Evolutionary conservation across 2,888 invertebrate species (phyloP), one percentile per base, ranked within the genome.

Genomic region (Scaptomyza reducta): DNA sequence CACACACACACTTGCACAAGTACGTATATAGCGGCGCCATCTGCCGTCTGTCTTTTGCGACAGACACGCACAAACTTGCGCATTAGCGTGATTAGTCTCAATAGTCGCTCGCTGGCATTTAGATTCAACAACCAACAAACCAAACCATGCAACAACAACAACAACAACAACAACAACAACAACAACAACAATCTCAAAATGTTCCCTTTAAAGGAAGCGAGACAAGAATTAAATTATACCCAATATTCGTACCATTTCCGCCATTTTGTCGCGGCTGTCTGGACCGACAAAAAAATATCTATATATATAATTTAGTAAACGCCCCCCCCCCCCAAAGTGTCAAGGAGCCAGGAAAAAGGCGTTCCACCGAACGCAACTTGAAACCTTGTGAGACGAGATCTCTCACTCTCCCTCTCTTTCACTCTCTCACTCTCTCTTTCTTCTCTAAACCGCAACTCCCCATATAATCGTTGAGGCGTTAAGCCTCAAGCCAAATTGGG

Each of bases 401-500:
- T 60, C 68, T 54, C 33, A 6, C 18, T 3, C 54, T n/a, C 18
- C 22, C 16, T 46, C 14, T 22, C 16, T 10, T 4, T 27, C 22
- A 4, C 22, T 42, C 55, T 60, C 68, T 54, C 31, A 3, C 22
- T 6, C 45, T n/a, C 14, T 27, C 13, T 50, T 10, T 29, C 16
- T 10, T 5, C 9, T 5, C 27, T 27, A 2, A 27, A 27, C 27
- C 6, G 3, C 3, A 27, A 2, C 22, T 2, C 27, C 3, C 2
- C 31, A 18, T 6, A 72, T 72, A 78, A 81, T 84, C 85, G 81
- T 79, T 88, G 79, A 89, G 80, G 90, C 90, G 84, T 89, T 79
- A 88, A 90, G 82, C 87, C 87, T 83, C 69, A 74, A 84, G 81
- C 73, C 87, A 90, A 90, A 90, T 90, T 90, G 90, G 89, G 90